Conservation (phyloP, 2,113 vertebrate species). For the Sapajus apella region DNA sequence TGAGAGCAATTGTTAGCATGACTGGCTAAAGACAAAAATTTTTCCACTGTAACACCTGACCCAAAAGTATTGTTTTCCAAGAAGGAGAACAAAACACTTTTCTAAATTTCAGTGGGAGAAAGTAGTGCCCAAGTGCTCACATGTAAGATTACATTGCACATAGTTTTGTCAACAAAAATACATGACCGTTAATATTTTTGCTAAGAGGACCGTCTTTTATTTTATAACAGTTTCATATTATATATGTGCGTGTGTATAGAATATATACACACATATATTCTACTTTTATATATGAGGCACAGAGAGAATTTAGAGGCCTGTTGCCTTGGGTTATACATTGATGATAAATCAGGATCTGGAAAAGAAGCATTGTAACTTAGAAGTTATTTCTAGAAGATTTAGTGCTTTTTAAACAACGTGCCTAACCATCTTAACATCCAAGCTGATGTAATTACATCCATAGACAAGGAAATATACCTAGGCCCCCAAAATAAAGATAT, state of each 20-base stretch:
- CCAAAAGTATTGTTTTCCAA: background rate
- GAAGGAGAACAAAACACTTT: background rate
- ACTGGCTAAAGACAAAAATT: background rate
- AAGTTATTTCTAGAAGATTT: background rate
- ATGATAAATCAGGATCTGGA: background rate
- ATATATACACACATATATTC: background rate
- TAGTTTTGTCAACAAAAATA: background rate
- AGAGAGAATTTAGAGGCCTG: background rate
- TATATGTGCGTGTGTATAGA: background rate
- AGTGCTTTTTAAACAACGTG: background rate
- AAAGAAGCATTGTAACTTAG: background rate
- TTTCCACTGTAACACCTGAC: background rate
- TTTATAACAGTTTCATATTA: background rate
- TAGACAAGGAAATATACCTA: background rate
- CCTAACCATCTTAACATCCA: background rate
- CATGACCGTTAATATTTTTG: background rate
- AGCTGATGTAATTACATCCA: background rate
- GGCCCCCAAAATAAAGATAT: background rate
- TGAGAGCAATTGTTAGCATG: too few species aligned
- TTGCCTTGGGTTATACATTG: background rate
- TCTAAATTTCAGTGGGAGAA: background rate
- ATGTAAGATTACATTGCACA: background rate
- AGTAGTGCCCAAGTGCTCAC: background rate
- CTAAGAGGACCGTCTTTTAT: background rate
- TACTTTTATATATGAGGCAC: background rate